Base-by-base conservation (phyloP, 2,113 vertebrate species). In the Cynocephalus volans region DNA sequence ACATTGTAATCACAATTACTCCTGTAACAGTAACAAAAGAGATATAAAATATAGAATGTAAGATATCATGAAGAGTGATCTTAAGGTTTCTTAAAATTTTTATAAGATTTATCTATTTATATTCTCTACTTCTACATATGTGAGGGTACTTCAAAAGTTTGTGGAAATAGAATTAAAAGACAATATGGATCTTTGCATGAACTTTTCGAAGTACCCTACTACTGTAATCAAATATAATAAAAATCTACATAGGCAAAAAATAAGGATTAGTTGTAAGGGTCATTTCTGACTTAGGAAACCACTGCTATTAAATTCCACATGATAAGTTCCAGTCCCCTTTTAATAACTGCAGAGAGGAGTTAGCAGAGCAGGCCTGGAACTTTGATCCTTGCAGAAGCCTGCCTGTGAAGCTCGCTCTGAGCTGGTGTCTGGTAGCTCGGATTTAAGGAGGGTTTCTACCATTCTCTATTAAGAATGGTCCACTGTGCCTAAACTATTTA, bases 341-440 rank as follows among this genome's bases (percentile, higher is more conserved):
- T 24, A 26, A 69, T 60, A 45, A n/a, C 8, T 36, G 6, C 7
- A 79, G 62, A 28, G 15, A n/a, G 11, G 3, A 56, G 11, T 36
- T 4, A 8, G 15, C 21, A 15, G 2, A 41, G 23, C 9, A 36
- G 26, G 1, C 3, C 24, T 5, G 17, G 19, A 4, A 13, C 3
- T 24, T 17, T 0, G 33, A 18, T 21, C 14, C 41, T 50, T 2
- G 67, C 33, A 45, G 67, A 24, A 17, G 0, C 6, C 4, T 48
- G 7, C 85, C 36, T 24, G 19, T 48, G 6, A 62, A 36, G n/a
- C 0, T 7, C 15, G 69, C 4, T 48, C 19, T 52, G 5, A 90
- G 26, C 6, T 10, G 54, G 1, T 41, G 9, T 33, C 33, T 65
- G 6, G 36, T 31, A 80, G n/a, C 5, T 18, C 8, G 9, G 19